phyloP scores from a whole-genome alignment of 1,140 invertebrate genomes.

The Ditylenchus dipsaci region DNA sequence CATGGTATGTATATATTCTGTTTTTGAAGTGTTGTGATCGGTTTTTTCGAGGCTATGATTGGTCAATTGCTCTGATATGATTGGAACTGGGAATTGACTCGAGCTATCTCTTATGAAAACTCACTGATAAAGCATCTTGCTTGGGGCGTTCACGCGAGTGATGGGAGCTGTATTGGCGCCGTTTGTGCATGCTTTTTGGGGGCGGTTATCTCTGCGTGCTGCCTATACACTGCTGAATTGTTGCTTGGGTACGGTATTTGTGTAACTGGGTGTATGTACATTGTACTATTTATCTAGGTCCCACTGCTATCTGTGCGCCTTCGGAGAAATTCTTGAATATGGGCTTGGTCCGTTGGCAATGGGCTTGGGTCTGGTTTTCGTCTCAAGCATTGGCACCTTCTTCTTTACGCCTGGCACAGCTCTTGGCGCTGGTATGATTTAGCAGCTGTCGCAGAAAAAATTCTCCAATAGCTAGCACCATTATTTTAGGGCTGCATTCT shows the following conservation, averaged over 20 bases:
- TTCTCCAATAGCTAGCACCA: too few species aligned
- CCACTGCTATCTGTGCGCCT: conserved; percentile 87
- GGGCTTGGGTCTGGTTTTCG: conserved; percentile 88
- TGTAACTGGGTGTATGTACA: too few species aligned
- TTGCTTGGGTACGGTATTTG: conserved; percentile 68
- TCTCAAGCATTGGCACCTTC: conserved; percentile 80
- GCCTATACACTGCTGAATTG: conserved; percentile 86
- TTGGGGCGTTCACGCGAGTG: conserved; percentile 58
- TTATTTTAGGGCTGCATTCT: conserved; percentile 72
- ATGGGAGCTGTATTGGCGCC: conserved; percentile 87
- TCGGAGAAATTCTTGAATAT: conserved; percentile 82
- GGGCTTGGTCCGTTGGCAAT: conserved; percentile 22
- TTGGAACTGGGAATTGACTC: conserved; percentile 70
- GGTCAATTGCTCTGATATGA: conserved; percentile 75
- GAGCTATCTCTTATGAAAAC: too few species aligned
- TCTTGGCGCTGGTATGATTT: conserved; percentile 48
- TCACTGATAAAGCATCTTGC: too few species aligned
- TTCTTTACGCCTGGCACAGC: conserved; percentile 82
- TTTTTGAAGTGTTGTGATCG: not conserved
- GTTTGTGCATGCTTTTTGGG: conserved; percentile 78
- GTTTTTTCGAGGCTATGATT: conserved; percentile 45
- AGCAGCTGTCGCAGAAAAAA: too few species aligned
- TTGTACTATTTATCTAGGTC: conserved; percentile 58
- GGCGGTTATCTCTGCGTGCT: conserved; percentile 78
- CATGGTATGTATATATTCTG: not conserved